Evolutionary conservation across 2,113 vertebrate genomes (phyloP), one percentile per base, ranked within the genome.

Genomic region (Trichomycterus rosablanca): DNA sequence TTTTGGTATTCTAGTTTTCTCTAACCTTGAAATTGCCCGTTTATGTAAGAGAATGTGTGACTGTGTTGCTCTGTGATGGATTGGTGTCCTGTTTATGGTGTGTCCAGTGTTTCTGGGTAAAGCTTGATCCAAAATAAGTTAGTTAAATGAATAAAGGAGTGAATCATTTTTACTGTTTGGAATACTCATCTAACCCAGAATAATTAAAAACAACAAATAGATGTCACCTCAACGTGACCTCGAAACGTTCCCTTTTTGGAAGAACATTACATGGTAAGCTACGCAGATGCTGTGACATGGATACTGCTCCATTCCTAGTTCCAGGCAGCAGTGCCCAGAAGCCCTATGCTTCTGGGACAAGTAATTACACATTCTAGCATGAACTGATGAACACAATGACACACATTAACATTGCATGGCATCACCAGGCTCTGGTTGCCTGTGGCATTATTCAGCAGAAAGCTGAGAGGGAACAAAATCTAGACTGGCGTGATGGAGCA

Each of bases 401-500:
- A 67, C 62, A 67, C 78, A 75, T 79, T 78, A 76, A 75, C 65
- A 72, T 75, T 78, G 68, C 76, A 48, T 71, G 72, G 73, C 59
- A 65, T 67, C 62, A 44, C 72, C n/a, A 64, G 69, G 75, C 75
- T 87, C 82, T 42, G 59, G 80, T 88, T 86, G 59, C 85, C 64
- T 74, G 43, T 8, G 66, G 74, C 78, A 81, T 87, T 86, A 83
- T 86, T 39, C 75, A 60, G 67, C 79, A 52, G 87, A 81, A 87
- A 88, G 67, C 71, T 70, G 85, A 87, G 84, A 86, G 72, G 83
- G 70, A 85, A 86, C 81, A 76, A 55, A 77, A 85, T 73, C 80
- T 78, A 73, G 66, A 71, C 60, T 67, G 66, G 71, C 28, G 66
- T 63, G 72, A 58, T 60, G 56, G 48, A 70, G 51, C 59, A 62